These are phyloP conservation scores for Romanogobio albipinnatus DNA, from an alignment of 2,113 vertebrate genomes.

Conservation along the genomic window DNA sequence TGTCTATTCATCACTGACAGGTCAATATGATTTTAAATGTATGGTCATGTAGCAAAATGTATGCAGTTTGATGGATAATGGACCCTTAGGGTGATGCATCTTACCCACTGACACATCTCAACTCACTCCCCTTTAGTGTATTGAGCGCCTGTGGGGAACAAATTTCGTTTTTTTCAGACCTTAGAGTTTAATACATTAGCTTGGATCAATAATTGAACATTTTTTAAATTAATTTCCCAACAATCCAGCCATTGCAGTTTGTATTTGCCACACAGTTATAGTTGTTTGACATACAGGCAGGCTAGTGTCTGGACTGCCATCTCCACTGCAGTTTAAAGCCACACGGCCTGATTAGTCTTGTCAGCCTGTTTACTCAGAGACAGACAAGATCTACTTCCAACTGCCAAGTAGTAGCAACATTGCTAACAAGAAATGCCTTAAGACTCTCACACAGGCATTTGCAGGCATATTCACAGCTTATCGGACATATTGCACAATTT, in stretches of 20 bases:
- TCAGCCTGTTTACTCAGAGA: constrained; percentile 41
- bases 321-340: constrained; percentile 32
- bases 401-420: background rate
- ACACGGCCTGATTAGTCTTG: constrained; percentile 33
- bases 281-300: constrained; percentile 32
- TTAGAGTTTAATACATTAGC: background rate
- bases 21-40: constrained; percentile 9
- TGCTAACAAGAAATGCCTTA: constrained; percentile 3
- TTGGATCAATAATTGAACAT: constrained; percentile 33
- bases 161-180: constrained; percentile 30
- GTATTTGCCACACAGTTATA: constrained; percentile 47
- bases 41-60: constrained; percentile 3
- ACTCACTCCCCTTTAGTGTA: background rate
- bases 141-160: background rate
- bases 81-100: background rate
- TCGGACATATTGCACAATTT: background rate
- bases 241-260: constrained; percentile 32
- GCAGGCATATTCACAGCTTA: background rate
- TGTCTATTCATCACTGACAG: background rate
- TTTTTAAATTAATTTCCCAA: constrained; percentile 45
- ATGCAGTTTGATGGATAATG: constrained; percentile 2
- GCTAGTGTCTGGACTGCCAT: constrained; percentile 20
- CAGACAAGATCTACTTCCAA: constrained; percentile 39
- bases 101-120: constrained; percentile 30
- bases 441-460: background rate